Evolutionary conservation across 1,140 invertebrate species (phyloP), one percentile per base, ranked within the genome.

Genomic region (Cydia fagiglandana): DNA sequence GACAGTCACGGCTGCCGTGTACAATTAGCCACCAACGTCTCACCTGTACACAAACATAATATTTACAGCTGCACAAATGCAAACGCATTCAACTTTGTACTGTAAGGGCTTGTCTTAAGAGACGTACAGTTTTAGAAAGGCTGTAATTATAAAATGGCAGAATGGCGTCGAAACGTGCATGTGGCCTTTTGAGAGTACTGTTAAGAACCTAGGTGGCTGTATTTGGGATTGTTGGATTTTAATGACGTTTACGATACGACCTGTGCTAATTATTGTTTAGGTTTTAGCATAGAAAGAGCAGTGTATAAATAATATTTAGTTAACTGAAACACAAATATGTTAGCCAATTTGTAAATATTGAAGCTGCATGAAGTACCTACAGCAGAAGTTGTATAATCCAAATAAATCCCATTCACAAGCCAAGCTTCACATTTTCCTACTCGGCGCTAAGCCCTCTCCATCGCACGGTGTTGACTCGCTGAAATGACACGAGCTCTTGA

Each of bases 391-490:
- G 56, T 6, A 61, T 61, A 24, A 61, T 24, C 56, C 56, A 24
- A 61, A 61, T 61, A 66, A 70, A 70, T 45, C 66, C 66, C 77
- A 82, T 83, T 80, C 79, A 76, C 80, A 76, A 75, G 50, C 17
- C 56, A 81, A 85, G 85, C 78, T 88, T 85, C 77, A 81, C 80
- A 81, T 80, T 84, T 78, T 76, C 77, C 79, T 81, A 78, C 80
- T 81, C 84, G 83, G 85, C 75, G 79, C 86, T 81, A 81, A 89
- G 85, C 90, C 84, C 84, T 82, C 90, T 91, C 87, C 82, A 91
- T 91, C 88, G 82, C 89, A 89, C 88, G 82, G 84, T 92, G 90
- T 92, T 92, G 90, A 91, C 88, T 91, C 87, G 83, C 89, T 86
- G 86, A 91, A 87, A 87, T 82, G 86, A 86, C 86, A 87, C 88